Evolutionary conservation across 2,113 vertebrate genomes (phyloP).

Genomic region (Clarias batrachus): DNA sequence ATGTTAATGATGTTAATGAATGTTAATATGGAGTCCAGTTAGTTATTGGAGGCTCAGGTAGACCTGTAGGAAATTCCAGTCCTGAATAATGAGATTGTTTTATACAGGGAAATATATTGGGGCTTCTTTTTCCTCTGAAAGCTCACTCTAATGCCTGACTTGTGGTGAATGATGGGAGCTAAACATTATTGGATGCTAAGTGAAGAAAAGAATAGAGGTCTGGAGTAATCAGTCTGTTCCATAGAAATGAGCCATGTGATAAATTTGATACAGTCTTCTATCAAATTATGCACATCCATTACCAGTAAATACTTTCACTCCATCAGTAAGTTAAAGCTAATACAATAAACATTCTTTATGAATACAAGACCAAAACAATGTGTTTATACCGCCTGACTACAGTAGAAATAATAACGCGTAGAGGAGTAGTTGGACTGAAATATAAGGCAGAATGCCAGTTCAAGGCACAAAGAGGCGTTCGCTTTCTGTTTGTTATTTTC

Average conservation of each 20-base stretch:
- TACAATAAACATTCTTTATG: neutral
- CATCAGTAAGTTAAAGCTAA: neutral
- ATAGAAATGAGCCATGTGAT: conserved; percentile 30
- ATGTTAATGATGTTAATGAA: no score
- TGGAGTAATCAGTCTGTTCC: conserved; percentile 22
- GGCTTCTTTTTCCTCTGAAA: neutral
- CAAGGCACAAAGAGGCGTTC: neutral
- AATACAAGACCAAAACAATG: neutral
- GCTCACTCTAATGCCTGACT: neutral
- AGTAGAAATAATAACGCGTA: neutral
- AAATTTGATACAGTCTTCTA: neutral
- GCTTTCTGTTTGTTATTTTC: neutral
- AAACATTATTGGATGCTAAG: conserved; percentile 40
- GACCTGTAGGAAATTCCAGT: no score
- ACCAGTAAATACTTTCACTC: neutral
- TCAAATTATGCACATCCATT: neutral
- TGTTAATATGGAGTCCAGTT: no score
- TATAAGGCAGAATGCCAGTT: neutral
- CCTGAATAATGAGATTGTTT: neutral
- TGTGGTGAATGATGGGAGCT: conserved; percentile 7
- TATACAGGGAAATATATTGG: neutral
- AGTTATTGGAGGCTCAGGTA: no score
- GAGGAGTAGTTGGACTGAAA: neutral
- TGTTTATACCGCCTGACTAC: neutral
- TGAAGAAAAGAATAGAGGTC: conserved; percentile 14